Evolutionary conservation across 2,888 invertebrate species (phyloP), one percentile per base, ranked within the genome.

Genomic region (Zele albiditarsus): DNA sequence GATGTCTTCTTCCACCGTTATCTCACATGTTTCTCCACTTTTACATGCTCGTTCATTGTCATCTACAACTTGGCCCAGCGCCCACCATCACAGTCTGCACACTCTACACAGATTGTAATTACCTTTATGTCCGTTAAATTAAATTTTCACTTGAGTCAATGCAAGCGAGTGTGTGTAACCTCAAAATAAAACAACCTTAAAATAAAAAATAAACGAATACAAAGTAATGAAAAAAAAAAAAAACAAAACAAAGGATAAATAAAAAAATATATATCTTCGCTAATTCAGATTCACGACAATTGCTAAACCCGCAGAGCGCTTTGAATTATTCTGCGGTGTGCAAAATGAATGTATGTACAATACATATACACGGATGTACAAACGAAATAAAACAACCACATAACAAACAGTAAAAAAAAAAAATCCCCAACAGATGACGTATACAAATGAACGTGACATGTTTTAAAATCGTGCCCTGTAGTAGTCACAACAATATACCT

Each of bases 81-180:
- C 70, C 70, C 62, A 46, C 62, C 62, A 62, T 14, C 62, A 62
- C 28, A 23, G 27, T 25, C 60, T 28, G 31, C 12, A 3, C 53
- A 20, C 53, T 53, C 20, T 53, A 53, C 53, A 53, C 53, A 53
- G 53, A 69, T 67, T 67, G 73, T 74, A 65, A 73, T 73, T 71
- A 74, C 62, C 65, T 73, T 78, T 73, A 75, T 62, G 71, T 62
- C 27, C 71, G 65, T 38, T 28, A 58, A 69, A 77, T 77, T 78
- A 71, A 77, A 75, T 73, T 78, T 75, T 78, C 65, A 77, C 46
- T 60, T 42, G 23, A n/a, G 25, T 38, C n/a, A 27, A 31, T 31
- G 20, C 49, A 28, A 28, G 38, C 33, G 20, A 49, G n/a, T 68
- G 28, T 25, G 49, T 20, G 8, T 20, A 20, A 53, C 62, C 62